Base-by-base conservation (phyloP, 2,888 invertebrate species). In the Cheilosia vernalis region DNA sequence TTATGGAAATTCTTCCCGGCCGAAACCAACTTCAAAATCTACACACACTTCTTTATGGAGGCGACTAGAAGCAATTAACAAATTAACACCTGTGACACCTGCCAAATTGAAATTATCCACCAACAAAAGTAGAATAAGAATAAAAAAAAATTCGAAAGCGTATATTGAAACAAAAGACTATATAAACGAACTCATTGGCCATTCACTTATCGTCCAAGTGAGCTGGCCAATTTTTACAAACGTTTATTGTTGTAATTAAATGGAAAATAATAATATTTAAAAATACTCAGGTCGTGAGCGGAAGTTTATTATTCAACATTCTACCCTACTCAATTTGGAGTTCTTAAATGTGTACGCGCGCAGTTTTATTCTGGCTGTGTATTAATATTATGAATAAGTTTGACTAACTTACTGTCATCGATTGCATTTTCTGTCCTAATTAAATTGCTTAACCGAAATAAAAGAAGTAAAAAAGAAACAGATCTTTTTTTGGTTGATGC, bases 51-150 rank as follows among this genome's bases (percentile, higher is more conserved):
- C 3, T 33, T 17, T 17, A 49, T 42, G 44, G 24, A 13, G 37
- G 13, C 30, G 56, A 69, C 56, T 56, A 6, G 7, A 56, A 63
- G 63, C 49, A 37, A 51, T 67, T 40, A 42, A 63, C 33, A 61
- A 73, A 56, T 73, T 78, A 83, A 78, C 83, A 83, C 83, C 83
- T 78, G 78, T 56, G 78, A 78, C 78, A 83, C 66, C 72, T 78
- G 67, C 73, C 56, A 69, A 78, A 61, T 55, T 56, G 27, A 37
- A 19, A 51, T 49, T 51, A 51, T 66, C 55, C 58, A 40, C n/a
- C 33, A 49, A 76, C 42, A 58, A 51, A 63, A 74, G 30, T 10
- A 51, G 49, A 61, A 42, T 6, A 40, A 33, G 21, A 56, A 37
- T n/a, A 44, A 4, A 30, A 30, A 7, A 7, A 51, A 33, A 56